Evolutionary conservation across 2,113 vertebrate genomes (phyloP).

Genomic region (Notarius lentiginosus): DNA sequence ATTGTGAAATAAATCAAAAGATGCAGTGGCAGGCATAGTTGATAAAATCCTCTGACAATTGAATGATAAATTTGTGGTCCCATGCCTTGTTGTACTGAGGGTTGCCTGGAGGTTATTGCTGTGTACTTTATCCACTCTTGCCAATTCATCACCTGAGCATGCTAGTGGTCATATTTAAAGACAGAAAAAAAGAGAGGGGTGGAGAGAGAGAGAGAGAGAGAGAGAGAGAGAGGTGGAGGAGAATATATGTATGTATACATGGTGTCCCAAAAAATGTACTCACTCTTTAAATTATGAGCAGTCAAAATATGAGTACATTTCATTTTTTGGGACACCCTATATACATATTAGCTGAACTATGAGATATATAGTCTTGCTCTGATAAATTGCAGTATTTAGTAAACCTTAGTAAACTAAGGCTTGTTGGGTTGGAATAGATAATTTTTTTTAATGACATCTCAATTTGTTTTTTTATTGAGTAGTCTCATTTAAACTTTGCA

Average conservation of each 20-base stretch:
- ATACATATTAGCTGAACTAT: no score
- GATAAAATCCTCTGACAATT: conserved; percentile 75
- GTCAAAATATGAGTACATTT: no score
- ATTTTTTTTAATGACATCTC: neutral
- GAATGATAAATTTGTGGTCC: conserved; percentile 75
- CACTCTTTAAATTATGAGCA: no score
- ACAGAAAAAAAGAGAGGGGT: conserved; percentile 24
- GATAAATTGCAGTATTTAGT: neutral
- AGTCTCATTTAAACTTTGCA: neutral
- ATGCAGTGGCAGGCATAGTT: conserved; percentile 65
- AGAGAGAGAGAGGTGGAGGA: conserved; percentile 47
- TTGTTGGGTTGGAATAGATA: neutral
- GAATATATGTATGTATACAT: no score
- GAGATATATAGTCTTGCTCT: neutral
- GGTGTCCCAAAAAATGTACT: no score
- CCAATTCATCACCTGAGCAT: conserved; percentile 73
- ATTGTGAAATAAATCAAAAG: conserved; percentile 73
- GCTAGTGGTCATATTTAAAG: conserved; percentile 56
- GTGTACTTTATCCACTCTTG: conserved; percentile 72
- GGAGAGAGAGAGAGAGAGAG: conserved; percentile 57
- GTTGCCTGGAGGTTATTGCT: conserved; percentile 77
- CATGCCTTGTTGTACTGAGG: conserved; percentile 59
- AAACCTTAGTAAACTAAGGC: no score
- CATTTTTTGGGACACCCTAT: no score
- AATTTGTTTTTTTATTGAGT: neutral